Evolutionary conservation across 2,113 vertebrate genomes (phyloP), one percentile per base, ranked within the genome.

Genomic region (Balaeniceps rex): DNA sequence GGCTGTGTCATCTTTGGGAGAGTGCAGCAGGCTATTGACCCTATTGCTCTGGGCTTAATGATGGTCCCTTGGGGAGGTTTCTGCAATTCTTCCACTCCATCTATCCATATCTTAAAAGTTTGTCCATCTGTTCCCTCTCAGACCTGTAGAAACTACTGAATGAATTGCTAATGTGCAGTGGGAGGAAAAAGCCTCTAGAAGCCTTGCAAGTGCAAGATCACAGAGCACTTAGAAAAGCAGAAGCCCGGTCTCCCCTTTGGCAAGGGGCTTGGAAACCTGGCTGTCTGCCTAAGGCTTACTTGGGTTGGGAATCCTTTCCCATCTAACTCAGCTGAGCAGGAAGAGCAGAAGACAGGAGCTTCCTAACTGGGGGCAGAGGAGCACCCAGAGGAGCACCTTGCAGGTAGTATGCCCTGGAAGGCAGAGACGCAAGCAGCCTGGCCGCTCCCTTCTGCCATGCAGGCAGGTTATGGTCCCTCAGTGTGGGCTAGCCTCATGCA

Each of bases 131-230:
- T 81, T 93, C 55, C 51, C n/a, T 92, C 88, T 87, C 83, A 87
- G 86, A 92, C 64, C 72, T 40, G 38, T 69, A 68, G 88, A 90
- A 97, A 71, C 60, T 46, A 47, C 60, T 84, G 51, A 71, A 19
- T 87, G 95, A 97, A 92, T 96, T 94, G 88, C 88, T 93, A 92
- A 96, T 90, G 65, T 78, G 61, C 47, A 83, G 86, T 81, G 94
- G 92, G 90, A 92, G 74, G 76, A 90, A 91, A 83, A 90, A 87
- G 44, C 60, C 61, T 92, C 40, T n/a, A 64, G 63, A 76, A 95
- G 76, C 52, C 69, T 93, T 90, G 60, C 86, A 88, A 94, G 47
- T 68, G 57, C 26, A 80, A 83, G 90, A 95, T 95, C 90, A 85
- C 86, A 96, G 86, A 81, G 80, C 80, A 38, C 69, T 78, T 65